Base-by-base conservation (phyloP, 2,113 vertebrate genomes). In the Nothoprocta pentlandii region DNA sequence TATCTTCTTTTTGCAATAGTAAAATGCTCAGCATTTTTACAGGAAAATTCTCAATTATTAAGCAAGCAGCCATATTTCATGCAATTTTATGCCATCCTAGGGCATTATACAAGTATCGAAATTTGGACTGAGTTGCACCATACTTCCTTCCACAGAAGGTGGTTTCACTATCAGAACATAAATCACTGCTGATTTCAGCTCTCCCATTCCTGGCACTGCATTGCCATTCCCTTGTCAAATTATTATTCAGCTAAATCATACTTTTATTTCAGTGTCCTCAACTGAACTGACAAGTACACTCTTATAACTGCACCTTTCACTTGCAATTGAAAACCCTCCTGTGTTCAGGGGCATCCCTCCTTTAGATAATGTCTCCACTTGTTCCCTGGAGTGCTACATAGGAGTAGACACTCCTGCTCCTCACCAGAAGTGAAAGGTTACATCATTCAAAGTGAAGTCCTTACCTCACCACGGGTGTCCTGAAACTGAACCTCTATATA, bases 401-500 rank as follows among this genome's bases (percentile, higher is more conserved):
- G 28, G 21, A 47, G 39, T 6, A 61, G 1, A 77, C 13, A 30
- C 5, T 46, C 34, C 44, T 9, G 49, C 0, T 46, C 14, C 59
- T 26, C 80, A 64, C 2, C 13, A 82, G 51, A 90, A 32, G 10
- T 36, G 21, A 12, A 66, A 10, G n/a, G 13, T 77, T 82, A 41
- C 19, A 59, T 26, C 59, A 83, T 54, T 69, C 54, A 67, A 66
- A 84, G 4, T 2, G 14, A 78, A 79, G 17, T 46, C 91, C 98
- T 97, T 95, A 98, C 98, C 97, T 98, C 97, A 63, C 82, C 32
- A 23, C 34, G 34, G n/a, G 84, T 46, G 44, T 98, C 97, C 91
- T 96, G 95, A 84, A 99, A 97, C 49, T 96, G 75, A 22, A 99
- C 98, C 36, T 99, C 97, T 53, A 99, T 89, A 82, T 98, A 99